Conservation (phyloP, 23 tunicate species). For the Trididemnum nubilum region DNA sequence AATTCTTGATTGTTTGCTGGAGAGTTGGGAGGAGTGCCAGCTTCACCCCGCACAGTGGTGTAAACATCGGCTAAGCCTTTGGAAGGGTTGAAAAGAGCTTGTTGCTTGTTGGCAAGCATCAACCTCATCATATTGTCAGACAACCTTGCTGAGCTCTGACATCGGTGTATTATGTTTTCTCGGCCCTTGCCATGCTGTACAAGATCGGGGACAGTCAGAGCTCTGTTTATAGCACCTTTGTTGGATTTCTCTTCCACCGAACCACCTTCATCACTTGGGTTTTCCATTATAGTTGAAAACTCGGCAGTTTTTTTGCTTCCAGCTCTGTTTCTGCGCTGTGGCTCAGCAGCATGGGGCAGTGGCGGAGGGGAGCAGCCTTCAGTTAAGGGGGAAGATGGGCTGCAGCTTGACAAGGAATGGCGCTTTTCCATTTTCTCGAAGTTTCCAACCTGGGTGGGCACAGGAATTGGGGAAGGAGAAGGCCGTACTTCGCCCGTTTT, state of each 20-base stretch:
- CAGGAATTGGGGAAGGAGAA: conserved; percentile 63
- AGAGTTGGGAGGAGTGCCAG: conserved; percentile 62
- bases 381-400: conserved; percentile 43
- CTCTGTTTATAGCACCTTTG: conserved; percentile 46
- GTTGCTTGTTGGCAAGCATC: conserved; percentile 42
- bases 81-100: neutral
- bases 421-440: conserved; percentile 64
- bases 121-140: conserved; percentile 60
- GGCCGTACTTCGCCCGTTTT: neutral
- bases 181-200: conserved; percentile 18
- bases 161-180: neutral
- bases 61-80: neutral
- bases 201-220: conserved; percentile 76
- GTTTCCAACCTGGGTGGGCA: conserved; percentile 82
- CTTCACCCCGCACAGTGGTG: neutral
- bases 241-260: neutral
- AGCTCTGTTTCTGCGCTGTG: conserved; percentile 8
- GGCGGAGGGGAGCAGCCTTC: neutral
- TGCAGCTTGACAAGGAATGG: conserved; percentile 57
- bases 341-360: neutral
- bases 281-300: conserved; percentile 67
- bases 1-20: conserved; percentile 34
- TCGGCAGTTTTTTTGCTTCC: conserved; percentile 50
- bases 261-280: conserved; percentile 45
- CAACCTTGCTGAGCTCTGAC: conserved; percentile 38